Base-by-base conservation (phyloP, 2,888 invertebrate genomes). In the Apamea sordens region DNA sequence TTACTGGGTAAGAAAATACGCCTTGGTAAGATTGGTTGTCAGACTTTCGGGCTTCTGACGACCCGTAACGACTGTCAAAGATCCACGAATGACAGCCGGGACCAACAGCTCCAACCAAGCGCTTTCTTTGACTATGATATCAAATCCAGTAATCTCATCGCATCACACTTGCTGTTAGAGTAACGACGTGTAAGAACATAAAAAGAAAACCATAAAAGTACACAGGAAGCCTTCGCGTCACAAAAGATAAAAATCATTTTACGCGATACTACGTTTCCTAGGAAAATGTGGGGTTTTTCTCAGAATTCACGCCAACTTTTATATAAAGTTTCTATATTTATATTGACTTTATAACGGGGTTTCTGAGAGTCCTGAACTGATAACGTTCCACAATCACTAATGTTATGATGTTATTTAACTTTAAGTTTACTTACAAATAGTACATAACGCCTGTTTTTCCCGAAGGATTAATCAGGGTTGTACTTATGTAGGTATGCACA, bases 191-290 rank as follows among this genome's bases (percentile, higher is more conserved):
- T 44, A 84, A 64, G 53, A 83, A 70, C n/a, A 3, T 24, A 56
- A 72, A 79, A 79, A 50, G 44, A 32, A 69, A 63, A 18, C n/a
- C 15, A 44, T 61, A 24, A 36, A 71, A 68, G 11, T 47, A 68
- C 41, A 73, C 15, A n/a, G 24, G n/a, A 15, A 50, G 7, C 36
- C 32, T 36, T 18, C 68, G 32, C 15, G 4, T 56, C 36, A 61
- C 73, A 70, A 80, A 47, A 85, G 44, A 65, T 81, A 72, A 74
- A 85, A 83, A 82, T 47, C 8, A 68, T 72, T 67, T 71, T n/a
- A 59, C 70, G 56, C 10, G 21, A 59, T 59, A 73, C 41, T 68
- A 75, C 71, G 53, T 32, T 73, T 85, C 11, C 76, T 50, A 28
- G 36, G 86, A 82, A 83, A 76, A 76, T 5, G 24, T 64, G 53